Percentiles rank a stretch among this genome's conserved stretches.
Evolutionary conservation across 2,797 vertebrate genomes (phyloP).

Genomic region (Hozukius guyotensis): DNA sequence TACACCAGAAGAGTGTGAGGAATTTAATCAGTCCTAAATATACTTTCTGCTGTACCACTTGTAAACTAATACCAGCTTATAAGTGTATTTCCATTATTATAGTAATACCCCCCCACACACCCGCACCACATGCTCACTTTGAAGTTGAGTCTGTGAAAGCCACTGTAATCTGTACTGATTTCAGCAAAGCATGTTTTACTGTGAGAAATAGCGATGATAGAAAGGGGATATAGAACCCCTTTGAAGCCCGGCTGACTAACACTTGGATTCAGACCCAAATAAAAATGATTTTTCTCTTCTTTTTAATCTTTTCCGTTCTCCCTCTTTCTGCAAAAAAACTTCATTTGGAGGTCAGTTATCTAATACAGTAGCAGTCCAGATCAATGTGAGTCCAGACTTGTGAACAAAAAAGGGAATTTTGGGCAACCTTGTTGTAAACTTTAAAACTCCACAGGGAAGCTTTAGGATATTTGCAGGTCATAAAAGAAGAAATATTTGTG

Average conservation of each 20-base stretch:
- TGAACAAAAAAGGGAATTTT: not conserved
- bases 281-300: slow-evolving; percentile 37
- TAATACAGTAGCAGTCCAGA: slow-evolving; percentile 27
- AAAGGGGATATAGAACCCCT: slow-evolving; percentile 59
- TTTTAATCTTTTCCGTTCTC: slow-evolving; percentile 18
- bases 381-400: slow-evolving; percentile 6
- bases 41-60: slow-evolving; percentile 47
- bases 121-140: slow-evolving; percentile 54
- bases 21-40: slow-evolving; percentile 53
- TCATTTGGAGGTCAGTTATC: slow-evolving; percentile 37
- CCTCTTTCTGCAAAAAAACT: slow-evolving; percentile 25
- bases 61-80: slow-evolving; percentile 61
- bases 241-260: slow-evolving; percentile 70
- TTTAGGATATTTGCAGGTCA: not conserved
- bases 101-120: not conserved
- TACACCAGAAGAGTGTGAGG: not conserved
- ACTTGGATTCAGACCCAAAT: slow-evolving; percentile 60
- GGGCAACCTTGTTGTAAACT: not conserved
- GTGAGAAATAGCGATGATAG: slow-evolving; percentile 66
- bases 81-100: slow-evolving; percentile 58
- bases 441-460: not conserved
- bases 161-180: slow-evolving; percentile 77
- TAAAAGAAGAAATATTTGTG: not conserved
- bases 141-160: slow-evolving; percentile 69
- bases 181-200: slow-evolving; percentile 69